Conservation (phyloP, 2,113 vertebrate species). For the Antennarius striatus region DNA sequence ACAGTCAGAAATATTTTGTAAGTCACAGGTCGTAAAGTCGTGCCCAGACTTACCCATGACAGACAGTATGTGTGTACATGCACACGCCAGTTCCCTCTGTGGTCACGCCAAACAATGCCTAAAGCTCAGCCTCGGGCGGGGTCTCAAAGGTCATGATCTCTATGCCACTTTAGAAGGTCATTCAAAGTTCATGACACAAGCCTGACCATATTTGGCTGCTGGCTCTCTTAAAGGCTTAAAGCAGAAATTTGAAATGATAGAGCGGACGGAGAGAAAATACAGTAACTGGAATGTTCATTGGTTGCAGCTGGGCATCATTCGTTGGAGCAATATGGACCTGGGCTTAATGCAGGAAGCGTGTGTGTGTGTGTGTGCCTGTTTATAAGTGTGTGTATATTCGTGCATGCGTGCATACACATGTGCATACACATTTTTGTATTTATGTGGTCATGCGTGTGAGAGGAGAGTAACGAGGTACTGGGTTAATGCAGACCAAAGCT, state of each 20-base stretch:
- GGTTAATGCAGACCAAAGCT: slow-evolving; percentile 52
- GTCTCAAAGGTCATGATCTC: slow-evolving; percentile 74
- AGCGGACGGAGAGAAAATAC: slow-evolving; percentile 44
- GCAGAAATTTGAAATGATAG: slow-evolving; percentile 76
- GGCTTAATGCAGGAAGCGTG: slow-evolving; percentile 74
- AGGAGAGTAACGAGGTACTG: slow-evolving; percentile 48
- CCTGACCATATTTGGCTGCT: slow-evolving; percentile 69
- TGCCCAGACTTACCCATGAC: background rate
- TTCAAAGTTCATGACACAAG: slow-evolving; percentile 70
- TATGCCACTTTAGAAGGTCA: slow-evolving; percentile 65
- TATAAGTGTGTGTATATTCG: slow-evolving; percentile 35
- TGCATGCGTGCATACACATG: slow-evolving; percentile 20
- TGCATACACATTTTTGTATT: slow-evolving; percentile 35
- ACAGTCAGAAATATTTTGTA: slow-evolving; percentile 20
- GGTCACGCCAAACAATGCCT: slow-evolving; percentile 40
- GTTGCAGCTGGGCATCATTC: slow-evolving; percentile 78
- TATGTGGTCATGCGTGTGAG: slow-evolving; percentile 46
- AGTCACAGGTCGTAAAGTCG: slow-evolving; percentile 33
- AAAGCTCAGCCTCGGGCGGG: slow-evolving; percentile 62
- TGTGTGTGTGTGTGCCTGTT: slow-evolving; percentile 33
- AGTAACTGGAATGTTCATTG: slow-evolving; percentile 77
- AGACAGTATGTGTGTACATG: background rate
- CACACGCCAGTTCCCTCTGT: slow-evolving; percentile 20
- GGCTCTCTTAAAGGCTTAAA: slow-evolving; percentile 75
- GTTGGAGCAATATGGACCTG: slow-evolving; percentile 69